Evolutionary conservation across 2,888 invertebrate species (phyloP), one percentile per base, ranked within the genome.

Genomic region (Corbicula japonica): DNA sequence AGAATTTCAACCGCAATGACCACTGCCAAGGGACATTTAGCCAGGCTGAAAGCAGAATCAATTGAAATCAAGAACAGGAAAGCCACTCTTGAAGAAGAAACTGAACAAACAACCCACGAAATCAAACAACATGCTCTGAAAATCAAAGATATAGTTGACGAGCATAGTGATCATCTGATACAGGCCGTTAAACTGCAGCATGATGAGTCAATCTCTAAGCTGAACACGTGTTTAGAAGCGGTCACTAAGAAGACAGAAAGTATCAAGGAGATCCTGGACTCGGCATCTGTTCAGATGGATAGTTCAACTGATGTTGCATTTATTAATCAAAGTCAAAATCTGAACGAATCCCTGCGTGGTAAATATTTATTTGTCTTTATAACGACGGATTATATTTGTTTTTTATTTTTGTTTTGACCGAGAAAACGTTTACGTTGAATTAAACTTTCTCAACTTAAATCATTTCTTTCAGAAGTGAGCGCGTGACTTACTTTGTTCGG

Each of bases 81-180:
- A 30, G 35, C 50, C 18, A 18, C 70, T 3, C 56, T 83, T 1
- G 79, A 79, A 46, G 83, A 79, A 38, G 83, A 83, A 52, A 83
- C 73, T 2, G 70, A 70, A 15, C 69, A 83, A 30, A 65, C 70
- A 15, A 73, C 72, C 3, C 32, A 65, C 35, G 83, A 76, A 10
- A 83, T 83, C 10, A 48, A 66, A 8, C 66, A 73, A 48, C 83
- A 83, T 48, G 63, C 79, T 21, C 50, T 76, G n/a, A 69, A 62
- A 46, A 76, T 83, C 5, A 83, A 83, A 32, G 83, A 83, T 32
- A 66, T 83, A 2, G 61, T 79, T 2, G 83, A 83, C 34, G 79
- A 76, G 21, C 78, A 83, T 21, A 35, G 73, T 21, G 79, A 72
- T 8, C 68, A 63, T 54, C 58, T 83, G 2, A 54, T 79, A 4